Conservation (phyloP, 2,797 vertebrate genomes). For the Parotocinclus haroldoi region DNA sequence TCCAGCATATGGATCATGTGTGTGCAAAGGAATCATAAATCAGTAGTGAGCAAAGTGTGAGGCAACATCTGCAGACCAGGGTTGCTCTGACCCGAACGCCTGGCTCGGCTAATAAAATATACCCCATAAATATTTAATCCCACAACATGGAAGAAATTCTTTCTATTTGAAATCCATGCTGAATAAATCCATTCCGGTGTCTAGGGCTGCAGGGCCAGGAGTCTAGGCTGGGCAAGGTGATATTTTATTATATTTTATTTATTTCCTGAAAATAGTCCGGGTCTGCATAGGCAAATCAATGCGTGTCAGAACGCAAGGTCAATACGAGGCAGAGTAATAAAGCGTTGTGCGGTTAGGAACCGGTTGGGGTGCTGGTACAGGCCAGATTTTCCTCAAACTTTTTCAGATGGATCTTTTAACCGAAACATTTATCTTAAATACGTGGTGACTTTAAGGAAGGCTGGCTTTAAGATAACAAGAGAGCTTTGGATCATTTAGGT, state of each 20-base stretch:
- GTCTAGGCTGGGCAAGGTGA: neutral
- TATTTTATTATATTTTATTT: neutral
- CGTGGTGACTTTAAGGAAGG: no score
- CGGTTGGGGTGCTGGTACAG: no score
- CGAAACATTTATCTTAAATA: no score
- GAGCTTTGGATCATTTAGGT: no score
- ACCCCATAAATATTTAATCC: constrained; percentile 53
- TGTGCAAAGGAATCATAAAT: constrained; percentile 42
- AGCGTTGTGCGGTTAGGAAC: no score
- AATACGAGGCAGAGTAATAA: no score
- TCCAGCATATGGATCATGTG: constrained; percentile 18
- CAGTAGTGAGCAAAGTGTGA: constrained; percentile 38
- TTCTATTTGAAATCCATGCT: constrained; percentile 33
- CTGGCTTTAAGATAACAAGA: no score
- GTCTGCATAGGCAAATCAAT: constrained; percentile 17
- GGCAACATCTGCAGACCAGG: constrained; percentile 42
- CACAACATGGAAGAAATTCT: constrained; percentile 12
- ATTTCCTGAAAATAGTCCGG: constrained; percentile 8
- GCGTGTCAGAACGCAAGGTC: neutral
- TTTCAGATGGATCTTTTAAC: no score
- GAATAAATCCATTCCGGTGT: constrained; percentile 28
- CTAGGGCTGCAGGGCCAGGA: constrained; percentile 18
- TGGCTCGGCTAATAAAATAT: constrained; percentile 50
- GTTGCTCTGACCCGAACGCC: constrained; percentile 29
- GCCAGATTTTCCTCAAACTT: no score